Evolutionary conservation across 2,113 vertebrate species (phyloP), one percentile per base, ranked within the genome.

Genomic region (Ranitomeya variabilis): DNA sequence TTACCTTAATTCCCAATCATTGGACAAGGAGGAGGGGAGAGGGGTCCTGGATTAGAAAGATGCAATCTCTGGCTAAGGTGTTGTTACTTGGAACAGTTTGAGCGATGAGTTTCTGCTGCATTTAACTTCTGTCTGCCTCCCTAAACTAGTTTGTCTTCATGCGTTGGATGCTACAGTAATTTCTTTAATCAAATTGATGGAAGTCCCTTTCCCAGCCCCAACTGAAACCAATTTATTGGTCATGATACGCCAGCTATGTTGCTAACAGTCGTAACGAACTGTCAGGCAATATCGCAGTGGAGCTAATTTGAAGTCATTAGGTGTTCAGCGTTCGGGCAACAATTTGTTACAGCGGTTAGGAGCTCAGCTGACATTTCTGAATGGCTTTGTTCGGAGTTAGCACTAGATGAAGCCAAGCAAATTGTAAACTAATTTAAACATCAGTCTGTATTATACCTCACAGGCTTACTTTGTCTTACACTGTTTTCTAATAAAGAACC

Each of bases 371-470:
- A 97, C 96, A 95, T 96, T 95, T 97, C 96, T 94, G 96, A 96
- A 96, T 95, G 95, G 95, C 94, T 96, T 96, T 96, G 95, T 99
- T 99, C 97, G 92, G 95, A 95, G 96, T 94, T 82, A 95, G 95
- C 96, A 97, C 97, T 97, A 94, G 95, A 97, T 96, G 97, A 97
- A 96, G 95, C 95, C 96, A 96, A 97, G 97, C 97, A 99, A 99
- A 99, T 99, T 99, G 98, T 99, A 98, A 99, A 99, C 98, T 99
- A 99, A 99, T 99, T 99, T 99, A 99, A 99, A 99, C 98, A 99
- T 99, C 98, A 98, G 97, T 99, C 97, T 98, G 90, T 93, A 97
- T 99, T 98, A 98, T 96, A 96, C 95, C 91, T 97, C 96, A 95
- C 96, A 91, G 94, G 94, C 96, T 76, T 97, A 97, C 96, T 97